Evolutionary conservation across 1,140 invertebrate genomes (phyloP), one percentile per base, ranked within the genome.

Genomic region (Mamestra configurata): DNA sequence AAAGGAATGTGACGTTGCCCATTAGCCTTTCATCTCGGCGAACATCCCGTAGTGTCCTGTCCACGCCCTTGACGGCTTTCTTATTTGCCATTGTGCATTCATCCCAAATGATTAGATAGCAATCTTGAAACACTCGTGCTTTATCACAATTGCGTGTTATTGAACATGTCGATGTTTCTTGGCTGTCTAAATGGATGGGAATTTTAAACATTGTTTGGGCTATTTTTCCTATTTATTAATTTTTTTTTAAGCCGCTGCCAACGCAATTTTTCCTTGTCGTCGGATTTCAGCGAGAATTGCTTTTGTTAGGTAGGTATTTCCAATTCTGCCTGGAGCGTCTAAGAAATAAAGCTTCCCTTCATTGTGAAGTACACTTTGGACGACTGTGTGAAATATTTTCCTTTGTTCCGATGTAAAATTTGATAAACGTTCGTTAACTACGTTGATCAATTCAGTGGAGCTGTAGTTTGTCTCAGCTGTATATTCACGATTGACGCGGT

Each of bases 1-100:
- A 86, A 10, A 95, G 49, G 66, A 95, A 64, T 8, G 89, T 84
- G 8, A 81, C 40, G 3, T 87, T 66, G 18, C 72, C 79, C 79
- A 80, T 80, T 1, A 81, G 20, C 77, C 90, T 79, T 91, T 86
- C 81, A 79, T 40, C 79, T 59, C 64, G 40, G 15, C 77, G 80
- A 11, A 93, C 71, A 87, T 91, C 61, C 8, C 37, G 35, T n/a
- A 43, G 37, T 0, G 61, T 66, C 37, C 57, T 61, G 7, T 61
- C 5, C 27, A 55, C 53, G 11, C 22, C 53, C 20, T 55, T 22
- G 10, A 55, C 53, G 4, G 22, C 53, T 55, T 55, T 55, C 4
- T 5, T 20, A 53, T 53, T 6, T 11, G 51, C 51, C 53, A 55
- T 55, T 10, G 53, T 55, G 11, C 57, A 61, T 13, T 35, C 57